Evolutionary conservation across 2,888 invertebrate species (phyloP).

Genomic region (Encarsia formosa): DNA sequence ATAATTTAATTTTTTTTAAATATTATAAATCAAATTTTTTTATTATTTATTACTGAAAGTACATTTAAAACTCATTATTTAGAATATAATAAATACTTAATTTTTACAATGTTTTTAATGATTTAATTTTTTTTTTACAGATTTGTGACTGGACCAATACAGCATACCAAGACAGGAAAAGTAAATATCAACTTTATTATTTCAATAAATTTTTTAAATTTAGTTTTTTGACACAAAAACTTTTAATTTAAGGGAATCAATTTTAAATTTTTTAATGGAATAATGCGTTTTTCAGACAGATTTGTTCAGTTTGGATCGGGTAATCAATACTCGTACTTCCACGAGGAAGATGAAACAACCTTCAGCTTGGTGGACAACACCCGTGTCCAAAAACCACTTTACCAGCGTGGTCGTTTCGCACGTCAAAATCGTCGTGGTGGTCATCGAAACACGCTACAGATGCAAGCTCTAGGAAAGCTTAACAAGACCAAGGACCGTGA

Average conservation of each 20-base stretch:
- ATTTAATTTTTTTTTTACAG: constrained; percentile 45
- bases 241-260: neutral
- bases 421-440: constrained; percentile 71
- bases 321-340: constrained; percentile 96
- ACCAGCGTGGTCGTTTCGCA: constrained; percentile 82
- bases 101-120: neutral
- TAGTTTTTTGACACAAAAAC: neutral
- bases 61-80: too few species aligned
- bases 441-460: constrained; percentile 64
- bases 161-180: constrained; percentile 87
- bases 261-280: neutral
- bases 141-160: constrained; percentile 97
- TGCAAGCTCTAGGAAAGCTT: constrained; percentile 79
- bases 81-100: too few species aligned
- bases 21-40: too few species aligned
- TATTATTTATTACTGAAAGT: too few species aligned
- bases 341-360: constrained; percentile 97
- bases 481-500: constrained; percentile 77
- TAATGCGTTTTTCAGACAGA: constrained; percentile 71
- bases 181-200: constrained; percentile 55
- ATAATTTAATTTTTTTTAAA: too few species aligned
- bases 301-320: constrained; percentile 91
- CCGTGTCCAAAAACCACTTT: constrained; percentile 82
- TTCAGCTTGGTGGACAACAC: constrained; percentile 98
- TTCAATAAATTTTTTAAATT: neutral